Evolutionary conservation across 2,797 vertebrate genomes (phyloP).

Genomic region (Micrastur ruficollis): DNA sequence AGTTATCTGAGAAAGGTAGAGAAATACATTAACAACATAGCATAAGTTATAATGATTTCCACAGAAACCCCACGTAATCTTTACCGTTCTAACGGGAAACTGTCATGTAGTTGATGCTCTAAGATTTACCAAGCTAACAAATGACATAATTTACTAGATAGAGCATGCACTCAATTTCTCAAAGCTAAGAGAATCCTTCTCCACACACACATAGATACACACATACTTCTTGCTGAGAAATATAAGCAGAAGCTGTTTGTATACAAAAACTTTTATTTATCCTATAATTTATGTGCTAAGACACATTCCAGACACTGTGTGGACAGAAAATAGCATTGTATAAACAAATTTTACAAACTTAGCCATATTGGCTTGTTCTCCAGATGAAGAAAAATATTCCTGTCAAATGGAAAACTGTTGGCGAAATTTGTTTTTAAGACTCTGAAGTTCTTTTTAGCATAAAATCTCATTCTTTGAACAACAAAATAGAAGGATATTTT

Average conservation of each 20-base stretch:
- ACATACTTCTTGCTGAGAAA: background rate
- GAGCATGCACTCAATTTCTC: background rate
- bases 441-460: background rate
- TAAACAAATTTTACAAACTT: constrained; percentile 13
- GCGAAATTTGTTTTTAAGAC: background rate
- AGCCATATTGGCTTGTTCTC: background rate
- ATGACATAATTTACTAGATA: background rate
- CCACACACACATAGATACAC: background rate
- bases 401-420: background rate
- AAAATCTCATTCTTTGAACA: background rate
- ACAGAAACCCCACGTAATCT: background rate
- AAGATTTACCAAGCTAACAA: background rate
- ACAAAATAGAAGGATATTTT: background rate
- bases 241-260: constrained; percentile 25
- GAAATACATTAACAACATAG: background rate
- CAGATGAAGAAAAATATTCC: constrained; percentile 19
- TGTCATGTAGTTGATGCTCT: background rate
- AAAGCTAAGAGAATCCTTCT: background rate
- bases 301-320: constrained; percentile 19
- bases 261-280: constrained; percentile 27
- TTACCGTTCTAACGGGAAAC: background rate
- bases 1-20: background rate
- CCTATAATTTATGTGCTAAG: constrained; percentile 30
- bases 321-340: constrained; percentile 9
- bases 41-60: background rate